Evolutionary conservation across 1,140 invertebrate genomes (phyloP), one percentile per base, ranked within the genome.

Genomic region (Laodelphax striatellus): DNA sequence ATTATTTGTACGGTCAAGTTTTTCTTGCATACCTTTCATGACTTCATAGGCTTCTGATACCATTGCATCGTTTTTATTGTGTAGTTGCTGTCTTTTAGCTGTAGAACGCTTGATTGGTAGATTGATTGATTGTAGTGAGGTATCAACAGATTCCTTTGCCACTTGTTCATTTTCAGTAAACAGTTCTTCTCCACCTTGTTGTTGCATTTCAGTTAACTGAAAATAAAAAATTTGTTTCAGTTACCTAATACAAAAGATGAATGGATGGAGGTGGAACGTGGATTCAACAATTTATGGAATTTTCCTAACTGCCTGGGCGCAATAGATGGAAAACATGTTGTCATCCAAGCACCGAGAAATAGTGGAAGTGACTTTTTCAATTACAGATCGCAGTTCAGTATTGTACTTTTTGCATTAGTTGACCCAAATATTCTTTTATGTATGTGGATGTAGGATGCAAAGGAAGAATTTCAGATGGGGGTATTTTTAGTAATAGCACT

Each of bases 341-440:
- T 62, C 24, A 70, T 72, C 62, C 71, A 76, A 71, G 61, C 74
- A 68, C 73, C 73, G 42, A 2, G 41, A 21, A 65, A 68, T 43
- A 68, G 65, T 56, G 72, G 74, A 52, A 63, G 67, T 17, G 57
- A 63, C 42, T 78, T 64, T 67, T 73, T 67, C 52, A 78, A 77
- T 62, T 74, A 76, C 56, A 78, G 77, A 64, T 57, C 63, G 5
- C 67, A 59, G 53, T 75, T 70, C 55, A 72, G 70, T 52, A 68
- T 76, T 17, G 70, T 77, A 19, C 59, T 79, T 24, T 60, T 76
- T 41, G 76, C 71, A 21, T 53, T 76, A 44, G 71, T 73, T 21
- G 73, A 77, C 64, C 68, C 34, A 60, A 75, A 46, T 77, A 71
- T 60, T 64, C 67, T 54, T 77, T 77, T 67, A 61, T 69, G 13